phyloP scores from a whole-genome alignment of 2,113 vertebrate genomes.

The Cyprichromis sp. region DNA sequence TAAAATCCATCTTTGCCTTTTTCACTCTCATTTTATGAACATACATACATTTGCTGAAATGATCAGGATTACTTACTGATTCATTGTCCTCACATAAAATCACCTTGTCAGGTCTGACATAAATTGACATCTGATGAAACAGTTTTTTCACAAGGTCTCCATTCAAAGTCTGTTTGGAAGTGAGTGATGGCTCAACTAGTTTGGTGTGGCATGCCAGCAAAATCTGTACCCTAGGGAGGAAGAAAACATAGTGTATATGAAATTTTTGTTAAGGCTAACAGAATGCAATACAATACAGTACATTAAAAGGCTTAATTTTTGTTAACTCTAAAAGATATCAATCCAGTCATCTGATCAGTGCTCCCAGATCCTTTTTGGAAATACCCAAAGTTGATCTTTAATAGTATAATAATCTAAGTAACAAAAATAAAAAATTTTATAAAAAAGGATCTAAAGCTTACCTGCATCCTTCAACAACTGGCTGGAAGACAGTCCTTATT shows the following conservation, averaged over 20 bases:
- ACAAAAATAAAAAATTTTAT: too few relatives aligned
- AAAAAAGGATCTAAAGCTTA: fast-evolving
- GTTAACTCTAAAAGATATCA: not conserved
- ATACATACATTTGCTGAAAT: not conserved
- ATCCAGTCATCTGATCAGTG: not conserved
- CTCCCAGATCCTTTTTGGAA: too few relatives aligned
- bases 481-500: fast-evolving
- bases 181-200: not conserved
- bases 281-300: fast-evolving
- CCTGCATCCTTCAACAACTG: too few relatives aligned
- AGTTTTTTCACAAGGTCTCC: not conserved
- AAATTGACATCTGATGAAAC: too few relatives aligned
- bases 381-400: too few relatives aligned
- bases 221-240: not conserved
- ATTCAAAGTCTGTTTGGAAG: not conserved
- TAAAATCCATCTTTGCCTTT: too few relatives aligned
- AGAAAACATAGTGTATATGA: not conserved
- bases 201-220: not conserved
- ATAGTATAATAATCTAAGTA: too few relatives aligned
- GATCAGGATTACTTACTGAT: fast-evolving
- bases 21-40: too few relatives aligned
- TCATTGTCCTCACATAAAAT: fast-evolving
- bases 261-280: not conserved
- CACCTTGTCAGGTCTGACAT: fast-evolving
- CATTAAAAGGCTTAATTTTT: not conserved